phyloP scores from a whole-genome alignment of 2,113 vertebrate genomes.

The Cebidichthys violaceus region DNA sequence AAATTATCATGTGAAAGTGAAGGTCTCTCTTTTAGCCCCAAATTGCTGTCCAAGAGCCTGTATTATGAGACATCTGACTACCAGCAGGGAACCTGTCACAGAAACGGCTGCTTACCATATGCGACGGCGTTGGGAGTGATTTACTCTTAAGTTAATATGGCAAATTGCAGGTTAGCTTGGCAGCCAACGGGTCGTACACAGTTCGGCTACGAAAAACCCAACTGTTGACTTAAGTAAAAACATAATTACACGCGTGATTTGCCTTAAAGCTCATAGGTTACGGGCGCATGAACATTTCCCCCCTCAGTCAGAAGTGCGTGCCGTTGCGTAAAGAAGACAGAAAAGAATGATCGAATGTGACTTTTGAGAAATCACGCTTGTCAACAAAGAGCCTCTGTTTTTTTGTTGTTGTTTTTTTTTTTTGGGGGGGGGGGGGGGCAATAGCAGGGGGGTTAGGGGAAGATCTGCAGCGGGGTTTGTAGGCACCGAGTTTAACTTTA shows the following conservation, averaged over 20 bases:
- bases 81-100: conserved; percentile 39
- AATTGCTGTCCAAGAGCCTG: conserved; percentile 37
- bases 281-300: conserved; percentile 14
- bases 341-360: conserved; percentile 54
- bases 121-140: conserved; percentile 11
- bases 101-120: conserved; percentile 15
- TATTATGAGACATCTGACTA: conserved; percentile 30
- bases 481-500: conserved; percentile 78
- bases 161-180: conserved; percentile 33
- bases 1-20: conserved; percentile 45
- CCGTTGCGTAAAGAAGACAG: conserved; percentile 31
- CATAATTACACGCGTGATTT: conserved; percentile 51
- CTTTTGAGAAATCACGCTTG: conserved; percentile 69
- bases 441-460: not conserved
- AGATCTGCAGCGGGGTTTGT: conserved; percentile 39
- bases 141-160: conserved; percentile 36
- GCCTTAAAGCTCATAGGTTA: conserved; percentile 44
- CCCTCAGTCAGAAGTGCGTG: conserved; percentile 17
- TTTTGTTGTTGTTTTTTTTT: too few relatives aligned
- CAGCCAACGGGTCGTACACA: conserved; percentile 29
- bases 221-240: conserved; percentile 54
- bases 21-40: conserved; percentile 33
- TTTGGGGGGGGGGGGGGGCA: too few relatives aligned
- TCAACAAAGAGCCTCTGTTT: conserved; percentile 76
- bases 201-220: conserved; percentile 34